Percentiles rank a stretch among this genome's conserved stretches.
Conservation (phyloP, 2,888 invertebrate genomes). For the Entomobrya multifasciata region DNA sequence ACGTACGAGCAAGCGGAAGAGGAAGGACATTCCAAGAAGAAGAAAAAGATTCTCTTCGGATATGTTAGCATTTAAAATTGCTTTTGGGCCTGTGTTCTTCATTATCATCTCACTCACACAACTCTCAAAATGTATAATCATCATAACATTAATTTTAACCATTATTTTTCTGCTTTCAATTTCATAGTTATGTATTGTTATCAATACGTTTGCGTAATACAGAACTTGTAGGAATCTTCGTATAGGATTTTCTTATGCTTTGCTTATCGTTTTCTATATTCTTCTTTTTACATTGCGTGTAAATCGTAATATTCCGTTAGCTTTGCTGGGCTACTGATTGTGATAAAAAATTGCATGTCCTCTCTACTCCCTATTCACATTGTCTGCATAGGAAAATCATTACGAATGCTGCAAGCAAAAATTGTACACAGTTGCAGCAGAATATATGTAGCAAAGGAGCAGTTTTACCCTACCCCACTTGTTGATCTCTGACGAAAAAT, state of each 20-base stretch:
- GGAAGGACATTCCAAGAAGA: conserved; percentile 66
- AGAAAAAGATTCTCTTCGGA: conserved; percentile 3
- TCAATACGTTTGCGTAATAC: no score
- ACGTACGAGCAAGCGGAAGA: conserved; percentile 33
- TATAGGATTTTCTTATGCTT: no score
- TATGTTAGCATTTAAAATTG: background rate
- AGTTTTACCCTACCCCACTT: no score
- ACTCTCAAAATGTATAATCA: background rate
- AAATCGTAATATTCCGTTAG: background rate
- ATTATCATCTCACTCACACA: background rate
- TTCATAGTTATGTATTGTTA: no score
- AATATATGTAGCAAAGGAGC: no score
- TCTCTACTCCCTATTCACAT: conserved; percentile 4
- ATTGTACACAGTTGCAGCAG: no score
- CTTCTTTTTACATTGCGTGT: no score
- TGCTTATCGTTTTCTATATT: no score
- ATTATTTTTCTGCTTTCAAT: background rate
- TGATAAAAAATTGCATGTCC: background rate
- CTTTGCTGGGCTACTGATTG: background rate
- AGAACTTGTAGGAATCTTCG: no score
- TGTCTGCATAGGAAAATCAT: background rate
- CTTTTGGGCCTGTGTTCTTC: background rate
- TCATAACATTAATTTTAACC: background rate
- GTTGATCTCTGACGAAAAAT: no score
- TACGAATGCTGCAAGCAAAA: no score